Evolutionary conservation across 35 echinoderm and acorn worm species (phyloP), one percentile per base, ranked within the genome.

Genomic region (Lytechinus variegatus): DNA sequence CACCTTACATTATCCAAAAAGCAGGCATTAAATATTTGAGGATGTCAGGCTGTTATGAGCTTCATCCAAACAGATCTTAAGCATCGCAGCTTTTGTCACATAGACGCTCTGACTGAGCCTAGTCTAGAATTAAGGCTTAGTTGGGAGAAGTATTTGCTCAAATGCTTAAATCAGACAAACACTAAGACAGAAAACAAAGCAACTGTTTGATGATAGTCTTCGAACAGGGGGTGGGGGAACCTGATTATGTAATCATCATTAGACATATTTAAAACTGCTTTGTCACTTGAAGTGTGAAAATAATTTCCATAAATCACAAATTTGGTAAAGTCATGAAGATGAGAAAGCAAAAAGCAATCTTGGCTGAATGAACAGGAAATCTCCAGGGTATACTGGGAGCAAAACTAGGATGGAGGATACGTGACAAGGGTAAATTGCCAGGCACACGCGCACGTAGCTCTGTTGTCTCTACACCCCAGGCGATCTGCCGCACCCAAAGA

Each of bases 401-500:
- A 79, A 79, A 79, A 79, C 66, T 79, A 79, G 66, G 66, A 79
- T 27, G 19, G 66, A 24, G 19, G 66, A 79, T 79, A 79, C 66
- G 66, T 79, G 66, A 79, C 19, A 8, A 79, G 66, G 66, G 66
- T 79, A 79, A 79, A 79, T 79, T 79, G 66, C 66, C 66, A 79
- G 66, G 6, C 66, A 44, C 33, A 44, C 33, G 66, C 66, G 66
- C 66, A 79, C 66, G 66, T 79, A 79, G 66, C 66, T 79, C 66
- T 79, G 66, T 79, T 79, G 19, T 79, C n/a, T 44, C n/a, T 79
- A 79, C 66, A 79, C 66, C 66, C 66, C 66, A 79, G 66, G 66
- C 66, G 66, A 19, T 79, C 66, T 79, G 66, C 66, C 66, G 66
- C 66, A 79, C 66, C 66, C 66, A 24, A n/a, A 24, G n/a, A 16